phyloP scores from a whole-genome alignment of 2,113 vertebrate species.

The Panurus biarmicus region DNA sequence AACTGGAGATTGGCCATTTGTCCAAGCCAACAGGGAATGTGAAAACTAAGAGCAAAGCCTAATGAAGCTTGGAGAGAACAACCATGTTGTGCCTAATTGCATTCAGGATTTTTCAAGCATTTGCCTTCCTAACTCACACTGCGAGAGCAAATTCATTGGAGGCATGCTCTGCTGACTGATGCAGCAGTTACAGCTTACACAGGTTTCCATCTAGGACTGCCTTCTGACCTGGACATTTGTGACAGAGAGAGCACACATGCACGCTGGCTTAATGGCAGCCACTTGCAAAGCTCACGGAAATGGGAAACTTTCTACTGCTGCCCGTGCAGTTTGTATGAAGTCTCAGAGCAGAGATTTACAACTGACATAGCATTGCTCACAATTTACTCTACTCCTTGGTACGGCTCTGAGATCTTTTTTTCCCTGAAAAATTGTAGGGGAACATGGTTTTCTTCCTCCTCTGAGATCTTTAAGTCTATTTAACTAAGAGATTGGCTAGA shows the following conservation, averaged over 20 bases:
- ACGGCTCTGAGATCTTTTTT: not conserved
- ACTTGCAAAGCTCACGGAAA: conserved; percentile 15
- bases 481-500: not conserved
- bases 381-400: not conserved
- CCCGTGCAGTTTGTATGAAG: not conserved
- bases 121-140: not conserved
- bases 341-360: conserved; percentile 7
- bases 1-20: conserved; percentile 12
- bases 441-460: not conserved
- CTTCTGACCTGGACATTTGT: conserved; percentile 25
- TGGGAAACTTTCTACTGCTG: not conserved
- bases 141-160: conserved; percentile 5
- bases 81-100: conserved; percentile 40
- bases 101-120: conserved; percentile 45
- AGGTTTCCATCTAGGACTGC: not conserved
- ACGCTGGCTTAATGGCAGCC: not conserved
- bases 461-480: conserved; percentile 9
- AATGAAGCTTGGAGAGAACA: conserved; percentile 55
- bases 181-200: not conserved
- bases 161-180: conserved; percentile 1
- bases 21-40: conserved; percentile 4
- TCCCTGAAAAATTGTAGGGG: not conserved
- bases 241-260: not conserved
- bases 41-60: conserved; percentile 37
- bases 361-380: conserved; percentile 22